Evolutionary conservation across 2,888 invertebrate species (phyloP).

Genomic region (Pseudanteris insignis): DNA sequence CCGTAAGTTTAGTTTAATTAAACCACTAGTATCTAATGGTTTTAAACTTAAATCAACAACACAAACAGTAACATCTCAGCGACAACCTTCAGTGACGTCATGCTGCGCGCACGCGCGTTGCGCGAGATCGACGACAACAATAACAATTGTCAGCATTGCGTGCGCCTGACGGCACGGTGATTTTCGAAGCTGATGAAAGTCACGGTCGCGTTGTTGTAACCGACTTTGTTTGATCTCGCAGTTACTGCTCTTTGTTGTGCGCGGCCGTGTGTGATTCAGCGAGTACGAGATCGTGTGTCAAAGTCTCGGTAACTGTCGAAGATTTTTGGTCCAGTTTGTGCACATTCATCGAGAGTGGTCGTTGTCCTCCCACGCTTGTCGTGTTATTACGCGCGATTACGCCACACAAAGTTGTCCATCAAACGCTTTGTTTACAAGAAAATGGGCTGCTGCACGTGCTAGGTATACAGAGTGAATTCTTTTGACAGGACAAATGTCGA

Average conservation of each 20-base stretch:
- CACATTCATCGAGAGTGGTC: conserved; percentile 38
- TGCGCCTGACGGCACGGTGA: conserved; percentile 4
- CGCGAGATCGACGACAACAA: conserved; percentile 55
- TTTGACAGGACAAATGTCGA: no score
- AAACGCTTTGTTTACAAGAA: conserved; percentile 39
- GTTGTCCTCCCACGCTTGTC: conserved; percentile 43
- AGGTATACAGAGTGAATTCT: conserved; percentile 17
- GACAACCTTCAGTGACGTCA: conserved; percentile 19
- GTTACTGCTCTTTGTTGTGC: neutral
- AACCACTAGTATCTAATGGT: no score
- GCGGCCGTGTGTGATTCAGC: conserved; percentile 3
- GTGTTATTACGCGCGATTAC: conserved; percentile 35
- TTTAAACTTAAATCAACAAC: no score
- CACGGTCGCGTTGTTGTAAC: conserved; percentile 52
- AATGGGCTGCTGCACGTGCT: conserved; percentile 33
- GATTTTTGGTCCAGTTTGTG: conserved; percentile 25
- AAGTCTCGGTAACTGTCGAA: no score
- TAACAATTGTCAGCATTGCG: conserved; percentile 50
- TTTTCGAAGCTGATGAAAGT: conserved; percentile 53
- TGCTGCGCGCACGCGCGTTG: conserved; percentile 37
- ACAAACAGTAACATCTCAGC: conserved; percentile 1
- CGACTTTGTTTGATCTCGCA: conserved; percentile 11
- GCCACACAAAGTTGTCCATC: conserved; percentile 20
- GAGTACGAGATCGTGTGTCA: no score
- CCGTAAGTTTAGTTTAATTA: no score